Conservation (phyloP, 2,797 vertebrate genomes). For the Protonibea diacanthus region DNA sequence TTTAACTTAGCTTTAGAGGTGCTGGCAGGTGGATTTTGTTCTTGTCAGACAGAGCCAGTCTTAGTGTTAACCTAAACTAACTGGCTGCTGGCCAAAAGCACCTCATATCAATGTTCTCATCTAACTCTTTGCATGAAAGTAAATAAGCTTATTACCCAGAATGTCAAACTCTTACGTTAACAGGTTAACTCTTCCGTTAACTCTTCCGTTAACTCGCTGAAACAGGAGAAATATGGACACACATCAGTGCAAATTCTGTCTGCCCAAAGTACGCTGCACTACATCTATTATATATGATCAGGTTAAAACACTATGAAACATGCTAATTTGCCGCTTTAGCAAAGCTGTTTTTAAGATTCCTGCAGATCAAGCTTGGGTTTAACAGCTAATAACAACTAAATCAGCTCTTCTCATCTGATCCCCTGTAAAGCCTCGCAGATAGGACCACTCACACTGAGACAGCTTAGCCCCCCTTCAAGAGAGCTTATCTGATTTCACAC, state of each 20-base stretch:
- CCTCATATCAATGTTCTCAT: too few species aligned
- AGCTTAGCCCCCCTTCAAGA: constrained; percentile 73
- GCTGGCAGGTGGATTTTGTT: too few species aligned
- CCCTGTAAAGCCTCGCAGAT: constrained; percentile 65
- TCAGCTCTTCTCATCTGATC: constrained; percentile 75
- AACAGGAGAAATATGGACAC: too few species aligned
- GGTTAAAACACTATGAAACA: constrained; percentile 41
- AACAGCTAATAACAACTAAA: constrained; percentile 73
- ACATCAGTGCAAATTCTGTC: neutral
- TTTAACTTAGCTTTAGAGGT: too few species aligned
- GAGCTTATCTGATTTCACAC: constrained; percentile 81
- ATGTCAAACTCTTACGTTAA: too few species aligned
- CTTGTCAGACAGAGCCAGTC: too few species aligned
- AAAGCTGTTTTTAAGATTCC: constrained; percentile 55
- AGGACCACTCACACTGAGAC: constrained; percentile 69
- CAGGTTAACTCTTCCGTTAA: too few species aligned
- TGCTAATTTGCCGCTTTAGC: constrained; percentile 43
- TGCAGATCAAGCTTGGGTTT: constrained; percentile 59
- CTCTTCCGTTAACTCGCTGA: too few species aligned
- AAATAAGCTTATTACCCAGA: too few species aligned
- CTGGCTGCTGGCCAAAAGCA: too few species aligned
- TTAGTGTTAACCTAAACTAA: too few species aligned
- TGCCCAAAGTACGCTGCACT: neutral
- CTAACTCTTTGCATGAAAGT: too few species aligned
- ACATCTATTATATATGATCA: constrained; percentile 10